These are phyloP conservation scores for Polylopha cassiicola DNA, from an alignment of 2,888 invertebrate genomes.

Conservation along the genomic window DNA sequence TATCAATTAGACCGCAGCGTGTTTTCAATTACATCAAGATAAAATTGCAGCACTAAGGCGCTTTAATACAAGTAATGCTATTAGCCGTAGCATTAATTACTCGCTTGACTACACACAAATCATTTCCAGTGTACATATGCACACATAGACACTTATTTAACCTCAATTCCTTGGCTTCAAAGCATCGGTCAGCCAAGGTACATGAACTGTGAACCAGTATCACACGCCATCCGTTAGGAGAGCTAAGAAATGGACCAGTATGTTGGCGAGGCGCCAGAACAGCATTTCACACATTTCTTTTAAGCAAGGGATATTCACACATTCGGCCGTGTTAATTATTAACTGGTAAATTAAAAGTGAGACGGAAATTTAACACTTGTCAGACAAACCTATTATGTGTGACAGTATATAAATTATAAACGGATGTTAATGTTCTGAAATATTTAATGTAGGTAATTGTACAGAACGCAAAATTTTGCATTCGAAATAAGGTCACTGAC, in stretches of 20 bases:
- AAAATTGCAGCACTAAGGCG: conserved; percentile 14
- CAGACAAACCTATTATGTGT: conserved; percentile 57
- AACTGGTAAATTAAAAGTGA: conserved; percentile 56
- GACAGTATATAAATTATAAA: conserved; percentile 58
- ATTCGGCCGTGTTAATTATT: conserved; percentile 39
- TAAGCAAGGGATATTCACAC: conserved; percentile 47
- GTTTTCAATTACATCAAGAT: conserved; percentile 17
- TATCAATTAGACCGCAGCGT: conserved; percentile 1
- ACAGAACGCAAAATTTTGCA: conserved; percentile 7
- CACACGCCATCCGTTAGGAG: conserved; percentile 50
- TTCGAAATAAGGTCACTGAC: conserved; percentile 6
- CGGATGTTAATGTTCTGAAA: conserved; percentile 49
- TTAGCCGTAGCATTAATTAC: conserved; percentile 63
- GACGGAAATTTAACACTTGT: conserved; percentile 58
- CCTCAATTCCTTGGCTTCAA: conserved; percentile 64
- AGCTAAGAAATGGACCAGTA: conserved; percentile 63
- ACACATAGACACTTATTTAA: conserved; percentile 46
- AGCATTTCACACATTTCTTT: conserved; percentile 42
- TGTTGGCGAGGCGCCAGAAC: conserved; percentile 54
- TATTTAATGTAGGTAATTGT: conserved; percentile 2
- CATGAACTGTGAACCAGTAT: conserved; percentile 69
- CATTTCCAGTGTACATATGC: conserved; percentile 49
- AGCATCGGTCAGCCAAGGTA: conserved; percentile 60
- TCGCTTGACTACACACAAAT: conserved; percentile 58
- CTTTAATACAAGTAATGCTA: conserved; percentile 43